Evolutionary conservation across 1,140 invertebrate species (phyloP).

Genomic region (Scaptomyza pallida): DNA sequence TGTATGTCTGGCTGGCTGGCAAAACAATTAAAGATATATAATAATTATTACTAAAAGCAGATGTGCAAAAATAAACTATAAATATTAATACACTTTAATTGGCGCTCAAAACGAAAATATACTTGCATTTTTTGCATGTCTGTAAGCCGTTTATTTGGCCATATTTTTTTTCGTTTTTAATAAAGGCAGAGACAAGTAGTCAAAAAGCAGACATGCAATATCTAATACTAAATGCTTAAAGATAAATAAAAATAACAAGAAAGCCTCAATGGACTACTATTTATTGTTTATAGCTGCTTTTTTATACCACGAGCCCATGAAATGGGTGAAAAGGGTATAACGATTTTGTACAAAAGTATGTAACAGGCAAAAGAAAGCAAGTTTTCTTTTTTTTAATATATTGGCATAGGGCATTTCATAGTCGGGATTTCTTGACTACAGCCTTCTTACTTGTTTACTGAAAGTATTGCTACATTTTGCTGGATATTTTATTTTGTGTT

Average conservation of each 20-base stretch:
- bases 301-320: too few species aligned
- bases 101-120: constrained; percentile 40
- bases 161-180: neutral
- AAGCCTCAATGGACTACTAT: too few species aligned
- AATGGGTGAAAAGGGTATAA: too few species aligned
- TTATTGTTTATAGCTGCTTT: too few species aligned
- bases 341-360: too few species aligned
- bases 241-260: neutral
- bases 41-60: constrained; percentile 53
- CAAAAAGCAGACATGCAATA: constrained; percentile 21
- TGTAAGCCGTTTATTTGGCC: constrained; percentile 40
- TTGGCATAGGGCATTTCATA: too few species aligned
- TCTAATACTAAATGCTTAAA: neutral
- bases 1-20: constrained; percentile 29
- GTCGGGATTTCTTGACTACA: too few species aligned
- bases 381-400: too few species aligned
- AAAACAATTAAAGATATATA: constrained; percentile 63
- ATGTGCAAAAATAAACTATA: constrained; percentile 6
- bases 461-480: neutral
- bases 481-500: neutral
- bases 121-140: constrained; percentile 62
- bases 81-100: constrained; percentile 59
- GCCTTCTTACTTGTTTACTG: too few species aligned
- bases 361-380: too few species aligned
- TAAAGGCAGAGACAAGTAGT: constrained; percentile 32